Percentiles rank a stretch among this genome's conserved stretches.
Evolutionary conservation across 2,113 vertebrate genomes (phyloP).

Genomic region (Rynchops niger): DNA sequence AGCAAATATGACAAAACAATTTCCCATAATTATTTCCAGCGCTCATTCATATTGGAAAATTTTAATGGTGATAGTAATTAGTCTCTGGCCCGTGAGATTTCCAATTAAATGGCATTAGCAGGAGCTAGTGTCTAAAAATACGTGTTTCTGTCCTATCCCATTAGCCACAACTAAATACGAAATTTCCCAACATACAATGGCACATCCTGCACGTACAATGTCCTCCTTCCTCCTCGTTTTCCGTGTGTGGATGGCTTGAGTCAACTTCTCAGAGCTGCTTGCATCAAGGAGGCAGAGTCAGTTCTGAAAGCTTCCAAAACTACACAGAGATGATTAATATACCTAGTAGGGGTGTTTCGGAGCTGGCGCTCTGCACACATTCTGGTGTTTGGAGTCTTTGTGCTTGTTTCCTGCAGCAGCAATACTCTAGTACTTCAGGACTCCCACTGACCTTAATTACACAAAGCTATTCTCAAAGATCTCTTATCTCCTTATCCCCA

Average conservation of each 20-base stretch:
- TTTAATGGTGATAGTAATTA: slow-evolving; percentile 14
- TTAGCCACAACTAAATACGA: not conserved
- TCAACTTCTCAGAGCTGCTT: not conserved
- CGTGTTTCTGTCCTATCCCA: not conserved
- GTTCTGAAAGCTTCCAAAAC: not conserved
- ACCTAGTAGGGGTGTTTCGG: not conserved
- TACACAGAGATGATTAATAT: not conserved
- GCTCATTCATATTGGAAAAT: slow-evolving; percentile 6
- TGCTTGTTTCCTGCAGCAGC: not conserved
- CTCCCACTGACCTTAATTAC: not conserved
- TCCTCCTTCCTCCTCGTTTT: not conserved
- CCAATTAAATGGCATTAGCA: not conserved
- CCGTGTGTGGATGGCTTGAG: not conserved
- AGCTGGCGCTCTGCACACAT: not conserved
- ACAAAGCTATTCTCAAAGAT: not conserved
- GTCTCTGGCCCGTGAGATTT: not conserved
- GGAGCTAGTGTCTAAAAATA: slow-evolving; percentile 20
- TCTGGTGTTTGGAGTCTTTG: not conserved
- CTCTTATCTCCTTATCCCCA: not conserved
- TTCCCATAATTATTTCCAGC: slow-evolving; percentile 33
- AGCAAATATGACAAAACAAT: slow-evolving; percentile 27
- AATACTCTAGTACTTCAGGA: not conserved
- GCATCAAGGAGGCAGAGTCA: not conserved
- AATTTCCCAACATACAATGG: not conserved
- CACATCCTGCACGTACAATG: not conserved